Conservation (phyloP, 1,140 invertebrate species). For the Arctopsyche grandis region DNA sequence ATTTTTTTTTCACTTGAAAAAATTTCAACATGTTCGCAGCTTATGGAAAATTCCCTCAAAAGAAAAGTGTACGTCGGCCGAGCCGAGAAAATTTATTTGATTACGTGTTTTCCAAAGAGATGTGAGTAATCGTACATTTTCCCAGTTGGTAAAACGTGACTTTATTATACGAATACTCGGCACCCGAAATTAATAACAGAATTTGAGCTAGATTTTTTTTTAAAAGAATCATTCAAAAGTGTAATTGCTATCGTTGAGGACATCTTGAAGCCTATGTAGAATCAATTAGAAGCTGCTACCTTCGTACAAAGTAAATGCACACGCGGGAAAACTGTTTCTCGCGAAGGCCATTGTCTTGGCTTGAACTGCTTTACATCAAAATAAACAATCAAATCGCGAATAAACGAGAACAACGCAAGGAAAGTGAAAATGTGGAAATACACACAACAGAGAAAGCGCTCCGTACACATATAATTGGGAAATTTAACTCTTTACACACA, state of each 20-base stretch:
- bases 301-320: no score
- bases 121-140: conserved; percentile 18
- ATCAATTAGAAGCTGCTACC: no score
- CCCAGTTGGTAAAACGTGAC: background rate
- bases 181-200: background rate
- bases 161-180: background rate
- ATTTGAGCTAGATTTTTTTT: background rate
- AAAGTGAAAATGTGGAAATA: conserved; percentile 40
- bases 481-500: background rate
- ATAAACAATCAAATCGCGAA: conserved; percentile 17
- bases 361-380: conserved; percentile 1
- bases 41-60: conserved; percentile 26
- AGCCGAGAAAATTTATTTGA: conserved; percentile 28
- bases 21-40: background rate
- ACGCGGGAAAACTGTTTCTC: background rate
- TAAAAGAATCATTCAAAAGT: background rate
- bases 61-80: background rate
- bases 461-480: background rate
- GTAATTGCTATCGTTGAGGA: no score
- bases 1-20: conserved; percentile 9
- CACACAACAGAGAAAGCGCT: conserved; percentile 32
- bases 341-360: background rate
- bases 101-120: conserved; percentile 19
- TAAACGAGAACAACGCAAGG: conserved; percentile 29
- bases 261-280: no score